Conservation (phyloP, 2,797 vertebrate genomes). For the Trachops cirrhosus region DNA sequence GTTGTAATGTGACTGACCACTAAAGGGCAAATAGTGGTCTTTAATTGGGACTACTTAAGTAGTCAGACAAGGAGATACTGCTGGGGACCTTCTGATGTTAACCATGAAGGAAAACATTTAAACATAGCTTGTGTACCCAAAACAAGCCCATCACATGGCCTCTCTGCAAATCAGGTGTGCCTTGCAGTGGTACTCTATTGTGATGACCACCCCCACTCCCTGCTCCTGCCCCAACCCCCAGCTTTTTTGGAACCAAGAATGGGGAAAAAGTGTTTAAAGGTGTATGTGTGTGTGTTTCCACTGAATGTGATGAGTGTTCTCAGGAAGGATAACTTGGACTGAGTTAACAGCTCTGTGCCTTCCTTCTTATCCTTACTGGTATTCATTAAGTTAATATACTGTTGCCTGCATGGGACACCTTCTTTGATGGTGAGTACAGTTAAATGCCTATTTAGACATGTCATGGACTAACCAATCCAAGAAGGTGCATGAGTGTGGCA, state of each 20-base stretch:
- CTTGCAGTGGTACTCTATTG: neutral
- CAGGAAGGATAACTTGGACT: conserved; percentile 56
- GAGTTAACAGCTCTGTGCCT: conserved; percentile 49
- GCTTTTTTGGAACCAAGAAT: neutral
- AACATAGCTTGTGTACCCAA: neutral
- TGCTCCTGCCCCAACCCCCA: too few species aligned
- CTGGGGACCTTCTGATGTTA: neutral
- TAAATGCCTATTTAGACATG: conserved; percentile 68
- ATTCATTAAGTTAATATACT: conserved; percentile 69
- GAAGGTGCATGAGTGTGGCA: conserved; percentile 40
- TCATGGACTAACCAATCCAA: conserved; percentile 69
- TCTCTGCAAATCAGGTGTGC: neutral
- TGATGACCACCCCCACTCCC: neutral
- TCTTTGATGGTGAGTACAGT: conserved; percentile 71
- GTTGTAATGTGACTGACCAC: neutral
- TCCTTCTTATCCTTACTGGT: conserved; percentile 67
- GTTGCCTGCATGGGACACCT: conserved; percentile 40
- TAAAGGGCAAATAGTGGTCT: neutral
- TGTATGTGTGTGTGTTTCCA: neutral
- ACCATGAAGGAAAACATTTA: neutral
- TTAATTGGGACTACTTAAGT: neutral
- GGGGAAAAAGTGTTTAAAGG: neutral
- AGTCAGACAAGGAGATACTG: neutral
- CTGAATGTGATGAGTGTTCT: conserved; percentile 33
- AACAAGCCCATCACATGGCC: neutral